phyloP scores from a whole-genome alignment of 2,113 vertebrate genomes.

The Cephalopterus ornatus region DNA sequence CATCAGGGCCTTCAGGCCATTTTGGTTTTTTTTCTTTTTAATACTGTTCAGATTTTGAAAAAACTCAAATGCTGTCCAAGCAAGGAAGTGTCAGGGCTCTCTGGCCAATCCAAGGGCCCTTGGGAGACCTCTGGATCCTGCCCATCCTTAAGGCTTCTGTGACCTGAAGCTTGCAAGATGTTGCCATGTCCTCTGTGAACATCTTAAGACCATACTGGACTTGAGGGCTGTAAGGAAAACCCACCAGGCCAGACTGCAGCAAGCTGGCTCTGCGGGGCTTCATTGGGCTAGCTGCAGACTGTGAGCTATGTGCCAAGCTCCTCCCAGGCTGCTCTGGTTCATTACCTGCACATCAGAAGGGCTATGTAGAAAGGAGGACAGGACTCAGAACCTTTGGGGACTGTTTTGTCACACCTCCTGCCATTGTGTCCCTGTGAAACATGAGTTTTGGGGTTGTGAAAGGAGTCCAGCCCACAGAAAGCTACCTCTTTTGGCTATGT shows the following conservation, averaged over 20 bases:
- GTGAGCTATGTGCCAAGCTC: neutral
- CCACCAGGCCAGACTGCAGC: neutral
- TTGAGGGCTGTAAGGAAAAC: neutral
- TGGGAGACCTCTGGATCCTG: neutral
- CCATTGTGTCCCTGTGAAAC: neutral
- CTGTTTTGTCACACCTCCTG: neutral
- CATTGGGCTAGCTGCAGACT: rapidly evolving
- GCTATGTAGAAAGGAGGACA: neutral
- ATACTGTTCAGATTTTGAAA: neutral
- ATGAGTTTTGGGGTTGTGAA: neutral
- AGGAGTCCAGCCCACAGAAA: neutral
- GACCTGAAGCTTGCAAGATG: neutral
- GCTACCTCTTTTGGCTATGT: neutral
- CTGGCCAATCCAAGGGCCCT: neutral
- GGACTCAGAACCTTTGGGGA: neutral
- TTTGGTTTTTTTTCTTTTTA: neutral
- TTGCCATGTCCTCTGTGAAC: neutral
- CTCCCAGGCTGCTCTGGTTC: neutral
- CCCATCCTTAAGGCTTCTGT: neutral
- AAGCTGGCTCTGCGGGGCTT: neutral
- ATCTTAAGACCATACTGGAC: neutral
- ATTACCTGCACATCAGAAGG: neutral
- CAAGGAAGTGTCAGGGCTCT: neutral
- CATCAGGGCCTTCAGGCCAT: neutral
- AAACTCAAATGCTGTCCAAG: neutral